Base-by-base conservation (phyloP, 1,140 invertebrate genomes). In the Euborellia annulipes region DNA sequence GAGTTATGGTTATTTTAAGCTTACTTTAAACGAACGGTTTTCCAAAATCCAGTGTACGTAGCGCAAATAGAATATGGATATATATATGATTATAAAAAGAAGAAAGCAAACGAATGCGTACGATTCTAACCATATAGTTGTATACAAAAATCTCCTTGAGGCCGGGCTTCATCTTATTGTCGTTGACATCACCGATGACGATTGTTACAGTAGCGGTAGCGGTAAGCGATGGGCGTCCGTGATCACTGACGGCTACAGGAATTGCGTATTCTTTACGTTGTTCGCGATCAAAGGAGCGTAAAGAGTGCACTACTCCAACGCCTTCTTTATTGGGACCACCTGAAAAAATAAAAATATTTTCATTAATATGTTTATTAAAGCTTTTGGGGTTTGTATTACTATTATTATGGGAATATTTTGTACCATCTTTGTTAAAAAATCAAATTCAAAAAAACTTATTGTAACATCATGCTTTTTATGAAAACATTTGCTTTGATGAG, bases 81-180 rank as follows among this genome's bases (percentile, higher is more conserved):
- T 23, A 27, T 4, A 14, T 17, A 3, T 36, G 3, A 42, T n/a
- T 4, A n/a, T n/a, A n/a, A n/a, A n/a, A n/a, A n/a, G n/a, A n/a
- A 27, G 4, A 27, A 27, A 27, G 11, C 23, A 27, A 27, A 27
- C 11, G 23, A 3, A 43, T 39, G 38, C 47, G 23, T 27, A 30
- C 32, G 36, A 11, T 36, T 18, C 27, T 53, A 57, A 64, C 71
- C 67, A 69, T 73, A 55, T 76, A 81, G 55, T 79, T 80, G 56
- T 79, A 82, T 3, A 82, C 74, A 58, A 76, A 64, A 9, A 82
- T 76, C 6, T 76, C 71, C 55, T 81, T 82, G 46, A 66, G 66
- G 16, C 78, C 79, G 16, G 75, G 66, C 32, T 69, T 63, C 71
- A 79, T 80, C 53, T 70, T 69, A 56, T 82, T 81, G 55, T 82